Percentiles rank a stretch among this genome's conserved stretches.
Evolutionary conservation across 1,140 invertebrate species (phyloP).

Genomic region (Thalassaphorura encarpata): DNA sequence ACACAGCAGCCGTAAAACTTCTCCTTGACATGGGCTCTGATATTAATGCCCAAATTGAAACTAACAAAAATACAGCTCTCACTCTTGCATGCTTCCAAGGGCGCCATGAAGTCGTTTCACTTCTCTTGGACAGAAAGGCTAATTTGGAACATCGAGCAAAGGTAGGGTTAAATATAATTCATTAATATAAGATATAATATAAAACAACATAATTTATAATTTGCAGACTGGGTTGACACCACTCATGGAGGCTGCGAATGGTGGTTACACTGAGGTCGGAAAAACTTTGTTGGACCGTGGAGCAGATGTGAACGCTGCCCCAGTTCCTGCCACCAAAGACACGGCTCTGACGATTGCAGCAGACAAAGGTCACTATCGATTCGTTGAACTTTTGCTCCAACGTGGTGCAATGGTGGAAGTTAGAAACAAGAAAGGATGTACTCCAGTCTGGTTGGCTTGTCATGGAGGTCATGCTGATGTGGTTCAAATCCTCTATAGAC

Average conservation of each 20-base stretch:
- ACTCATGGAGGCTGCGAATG: conserved; percentile 98
- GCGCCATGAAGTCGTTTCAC: conserved; percentile 91
- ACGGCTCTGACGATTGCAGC: conserved; percentile 98
- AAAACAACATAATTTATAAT: conserved; percentile 1
- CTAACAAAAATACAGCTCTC: conserved; percentile 96
- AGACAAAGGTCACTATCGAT: conserved; percentile 96
- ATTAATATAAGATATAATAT: background rate
- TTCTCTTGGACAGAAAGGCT: conserved; percentile 90
- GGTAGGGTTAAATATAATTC: background rate
- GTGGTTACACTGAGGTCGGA: conserved; percentile 97
- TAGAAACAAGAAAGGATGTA: conserved; percentile 99
- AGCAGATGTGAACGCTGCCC: conserved; percentile 96
- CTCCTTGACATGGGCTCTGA: conserved; percentile 96
- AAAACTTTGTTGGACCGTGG: conserved; percentile 89
- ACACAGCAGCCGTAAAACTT: conserved; percentile 80
- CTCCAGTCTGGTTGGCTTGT: conserved; percentile 93
- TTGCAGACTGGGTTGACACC: conserved; percentile 87
- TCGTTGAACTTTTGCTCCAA: conserved; percentile 72
- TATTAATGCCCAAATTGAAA: conserved; percentile 99
- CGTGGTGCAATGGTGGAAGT: conserved; percentile 85
- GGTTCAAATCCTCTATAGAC: conserved; percentile 79
- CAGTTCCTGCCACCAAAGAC: conserved; percentile 93
- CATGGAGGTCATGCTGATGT: conserved; percentile 96
- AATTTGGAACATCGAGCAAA: conserved; percentile 99
- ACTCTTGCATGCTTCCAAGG: conserved; percentile 99